A percentile compares a stretch with the other conserved stretches of the same genome.
Evolutionary conservation across 2,888 invertebrate genomes (phyloP).

Genomic region (Isotomurus palustris): DNA sequence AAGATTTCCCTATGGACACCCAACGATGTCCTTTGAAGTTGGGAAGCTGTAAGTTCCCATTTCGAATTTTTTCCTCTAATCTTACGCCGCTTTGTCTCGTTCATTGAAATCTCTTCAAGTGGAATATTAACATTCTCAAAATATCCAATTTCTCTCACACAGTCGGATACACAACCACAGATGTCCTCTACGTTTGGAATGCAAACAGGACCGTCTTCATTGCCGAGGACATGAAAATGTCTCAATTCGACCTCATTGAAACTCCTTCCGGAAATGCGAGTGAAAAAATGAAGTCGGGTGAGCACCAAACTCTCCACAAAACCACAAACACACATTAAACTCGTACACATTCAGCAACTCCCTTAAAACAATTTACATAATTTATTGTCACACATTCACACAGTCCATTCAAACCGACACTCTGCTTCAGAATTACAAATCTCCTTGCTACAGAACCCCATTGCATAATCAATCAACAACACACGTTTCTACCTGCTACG

Average conservation of each 20-base stretch:
- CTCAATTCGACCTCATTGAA: conserved; percentile 75
- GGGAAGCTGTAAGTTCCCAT: conserved; percentile 73
- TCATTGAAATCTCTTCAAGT: too few species aligned
- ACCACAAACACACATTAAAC: too few species aligned
- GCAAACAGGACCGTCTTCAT: conserved; percentile 66
- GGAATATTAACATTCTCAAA: too few species aligned
- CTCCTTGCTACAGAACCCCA: too few species aligned
- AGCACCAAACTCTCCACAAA: conserved; percentile 24
- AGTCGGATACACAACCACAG: conserved; percentile 70
- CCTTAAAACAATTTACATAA: too few species aligned
- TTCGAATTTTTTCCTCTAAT: background rate
- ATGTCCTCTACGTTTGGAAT: conserved; percentile 72
- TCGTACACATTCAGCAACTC: too few species aligned
- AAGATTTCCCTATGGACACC: conserved; percentile 80
- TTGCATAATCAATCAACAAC: too few species aligned
- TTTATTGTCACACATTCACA: too few species aligned
- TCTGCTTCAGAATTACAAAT: too few species aligned
- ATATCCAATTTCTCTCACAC: too few species aligned
- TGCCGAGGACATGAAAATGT: conserved; percentile 75
- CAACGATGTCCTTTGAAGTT: conserved; percentile 73
- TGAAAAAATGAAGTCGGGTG: conserved; percentile 49
- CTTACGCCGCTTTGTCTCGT: background rate
- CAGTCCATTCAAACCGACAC: too few species aligned
- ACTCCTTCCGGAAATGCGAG: conserved; percentile 68
- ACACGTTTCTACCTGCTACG: too few species aligned